Conservation (phyloP, 2,888 invertebrate species). For the Rhingia rostrata region DNA sequence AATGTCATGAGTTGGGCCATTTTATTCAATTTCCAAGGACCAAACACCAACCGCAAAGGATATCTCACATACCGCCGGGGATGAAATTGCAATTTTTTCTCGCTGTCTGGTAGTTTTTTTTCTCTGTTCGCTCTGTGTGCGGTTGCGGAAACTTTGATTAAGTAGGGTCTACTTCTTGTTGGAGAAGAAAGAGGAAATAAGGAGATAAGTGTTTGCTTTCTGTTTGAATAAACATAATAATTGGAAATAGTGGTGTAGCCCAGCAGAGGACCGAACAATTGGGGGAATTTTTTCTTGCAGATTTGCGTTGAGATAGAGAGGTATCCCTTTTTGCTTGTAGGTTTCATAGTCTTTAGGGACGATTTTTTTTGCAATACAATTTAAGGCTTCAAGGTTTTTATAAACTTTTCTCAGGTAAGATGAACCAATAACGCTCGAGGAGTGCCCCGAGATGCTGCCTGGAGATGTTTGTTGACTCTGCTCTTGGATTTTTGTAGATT, state of each 20-base stretch:
- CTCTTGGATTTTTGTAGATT: no score
- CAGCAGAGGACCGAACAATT: slow-evolving; percentile 23
- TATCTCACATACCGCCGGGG: slow-evolving; percentile 24
- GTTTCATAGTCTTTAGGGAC: not conserved
- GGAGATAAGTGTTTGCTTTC: slow-evolving; percentile 73
- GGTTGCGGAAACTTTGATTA: slow-evolving; percentile 67
- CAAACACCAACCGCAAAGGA: slow-evolving; percentile 40
- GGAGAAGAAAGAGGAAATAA: slow-evolving; percentile 33
- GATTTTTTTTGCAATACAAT: not conserved
- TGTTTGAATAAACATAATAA: slow-evolving; percentile 71
- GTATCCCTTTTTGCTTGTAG: not conserved
- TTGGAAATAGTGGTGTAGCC: slow-evolving; percentile 65
- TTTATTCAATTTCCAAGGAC: slow-evolving; percentile 69
- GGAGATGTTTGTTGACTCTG: no score
- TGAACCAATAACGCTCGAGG: no score
- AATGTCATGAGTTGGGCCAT: slow-evolving; percentile 62
- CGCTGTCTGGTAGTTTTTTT: slow-evolving; percentile 51
- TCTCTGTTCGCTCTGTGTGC: not conserved
- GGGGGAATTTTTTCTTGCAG: slow-evolving; percentile 34
- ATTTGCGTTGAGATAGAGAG: slow-evolving; percentile 1
- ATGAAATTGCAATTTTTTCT: slow-evolving; percentile 68
- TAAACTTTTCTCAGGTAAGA: no score
- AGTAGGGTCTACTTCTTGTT: slow-evolving; percentile 55
- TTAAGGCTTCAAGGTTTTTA: not conserved
- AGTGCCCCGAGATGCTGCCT: no score